Percentiles rank a stretch among this genome's conserved stretches.
These are phyloP conservation scores for Molanna angustata DNA, from an alignment of 2,888 invertebrate species.

Conservation along the genomic window DNA sequence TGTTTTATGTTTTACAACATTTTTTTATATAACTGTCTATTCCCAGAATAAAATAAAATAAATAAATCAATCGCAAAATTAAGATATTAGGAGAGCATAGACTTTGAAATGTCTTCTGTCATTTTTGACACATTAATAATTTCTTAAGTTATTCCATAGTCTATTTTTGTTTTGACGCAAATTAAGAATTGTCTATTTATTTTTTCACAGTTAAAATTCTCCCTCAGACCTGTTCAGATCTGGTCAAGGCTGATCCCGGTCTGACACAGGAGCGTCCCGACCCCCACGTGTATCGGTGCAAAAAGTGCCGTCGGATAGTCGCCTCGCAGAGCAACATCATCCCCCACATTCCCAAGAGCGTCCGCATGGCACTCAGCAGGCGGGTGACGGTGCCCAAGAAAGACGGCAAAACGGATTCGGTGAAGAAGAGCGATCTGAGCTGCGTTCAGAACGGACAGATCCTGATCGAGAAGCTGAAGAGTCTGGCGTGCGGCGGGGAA, in stretches of 20 bases:
- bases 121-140: too few species aligned
- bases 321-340: conserved; percentile 78
- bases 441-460: conserved; percentile 33
- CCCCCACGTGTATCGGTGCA: conserved; percentile 81
- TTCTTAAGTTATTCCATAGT: too few species aligned
- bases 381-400: conserved; percentile 18
- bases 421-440: conserved; percentile 38
- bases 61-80: too few species aligned
- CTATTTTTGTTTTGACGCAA: too few species aligned
- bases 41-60: too few species aligned
- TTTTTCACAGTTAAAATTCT: conserved; percentile 68
- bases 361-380: conserved; percentile 26
- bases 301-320: conserved; percentile 77
- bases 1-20: too few species aligned
- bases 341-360: conserved; percentile 58
- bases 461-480: conserved; percentile 43
- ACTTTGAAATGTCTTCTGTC: too few species aligned
- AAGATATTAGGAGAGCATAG: too few species aligned
- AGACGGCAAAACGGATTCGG: conserved; percentile 15
- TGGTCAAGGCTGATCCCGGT: conserved; percentile 79
- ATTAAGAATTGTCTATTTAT: too few species aligned
- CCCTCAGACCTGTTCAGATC: conserved; percentile 72
- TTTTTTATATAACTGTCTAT: too few species aligned
- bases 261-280: conserved; percentile 72
- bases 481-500: conserved; percentile 35